A percentile compares a stretch with the other conserved stretches of the same genome.
Evolutionary conservation across 1,140 invertebrate genomes (phyloP).

Genomic region (Megalopta genalis): DNA sequence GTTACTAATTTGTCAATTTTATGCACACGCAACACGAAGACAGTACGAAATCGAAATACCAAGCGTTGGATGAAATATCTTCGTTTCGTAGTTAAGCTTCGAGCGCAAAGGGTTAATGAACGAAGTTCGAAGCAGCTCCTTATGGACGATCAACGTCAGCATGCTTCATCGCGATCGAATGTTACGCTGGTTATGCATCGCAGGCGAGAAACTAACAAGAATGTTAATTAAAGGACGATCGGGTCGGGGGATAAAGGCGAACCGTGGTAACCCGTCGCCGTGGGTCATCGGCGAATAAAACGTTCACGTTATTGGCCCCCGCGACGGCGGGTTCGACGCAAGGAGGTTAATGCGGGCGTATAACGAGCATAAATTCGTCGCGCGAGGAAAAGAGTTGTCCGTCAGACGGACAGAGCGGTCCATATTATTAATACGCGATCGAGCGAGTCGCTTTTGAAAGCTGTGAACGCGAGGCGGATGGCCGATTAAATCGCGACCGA

Average conservation of each 20-base stretch:
- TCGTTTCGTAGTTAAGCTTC: too few species aligned
- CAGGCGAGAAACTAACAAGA: background rate
- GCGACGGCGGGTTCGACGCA: background rate
- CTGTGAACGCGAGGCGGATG: background rate
- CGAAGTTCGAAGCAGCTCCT: too few species aligned
- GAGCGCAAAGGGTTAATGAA: too few species aligned
- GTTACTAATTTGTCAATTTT: too few species aligned
- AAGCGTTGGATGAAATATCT: too few species aligned
- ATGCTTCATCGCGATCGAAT: too few species aligned
- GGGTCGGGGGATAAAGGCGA: too few species aligned
- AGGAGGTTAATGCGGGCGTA: background rate
- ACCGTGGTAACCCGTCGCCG: background rate
- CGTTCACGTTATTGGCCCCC: background rate
- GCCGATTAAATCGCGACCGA: conserved; percentile 6
- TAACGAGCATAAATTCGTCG: conserved; percentile 12
- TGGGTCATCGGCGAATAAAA: conserved; percentile 20
- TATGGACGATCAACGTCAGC: too few species aligned
- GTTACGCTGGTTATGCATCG: too few species aligned
- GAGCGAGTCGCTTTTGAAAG: background rate
- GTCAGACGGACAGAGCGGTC: background rate
- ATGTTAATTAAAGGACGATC: conserved; percentile 8
- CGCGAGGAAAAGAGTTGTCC: background rate
- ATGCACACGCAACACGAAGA: too few species aligned
- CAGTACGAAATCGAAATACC: too few species aligned
- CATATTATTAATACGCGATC: background rate